A percentile compares a stretch with the other conserved stretches of the same genome.
These are phyloP conservation scores for Muraenolepis orangiensis DNA, from an alignment of 2,797 vertebrate genomes.

Conservation along the genomic window DNA sequence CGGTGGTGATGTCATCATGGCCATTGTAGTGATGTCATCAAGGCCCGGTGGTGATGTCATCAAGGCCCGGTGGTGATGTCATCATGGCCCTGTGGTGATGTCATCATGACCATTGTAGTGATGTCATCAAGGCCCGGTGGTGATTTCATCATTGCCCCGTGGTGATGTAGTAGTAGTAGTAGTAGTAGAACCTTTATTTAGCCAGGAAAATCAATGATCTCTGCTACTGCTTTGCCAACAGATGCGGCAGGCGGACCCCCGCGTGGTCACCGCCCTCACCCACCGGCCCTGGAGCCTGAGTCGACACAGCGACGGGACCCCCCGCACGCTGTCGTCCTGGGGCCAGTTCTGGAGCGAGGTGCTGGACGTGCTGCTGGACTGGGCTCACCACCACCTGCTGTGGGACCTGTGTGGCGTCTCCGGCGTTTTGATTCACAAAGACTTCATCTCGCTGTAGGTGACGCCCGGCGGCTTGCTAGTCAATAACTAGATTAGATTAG, in stretches of 20 bases:
- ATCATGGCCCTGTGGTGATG: too few relatives aligned
- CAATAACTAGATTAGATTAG: too few relatives aligned
- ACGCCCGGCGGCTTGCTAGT: not conserved
- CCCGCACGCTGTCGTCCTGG: constrained; percentile 69
- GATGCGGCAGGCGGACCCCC: constrained; percentile 86
- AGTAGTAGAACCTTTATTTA: too few relatives aligned
- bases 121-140: not conserved
- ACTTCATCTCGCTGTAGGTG: constrained; percentile 86
- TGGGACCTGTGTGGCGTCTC: constrained; percentile 90
- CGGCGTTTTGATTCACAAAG: constrained; percentile 88
- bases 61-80: too few relatives aligned
- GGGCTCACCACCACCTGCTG: constrained; percentile 86
- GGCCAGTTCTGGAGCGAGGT: constrained; percentile 72
- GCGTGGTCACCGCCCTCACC: constrained; percentile 84
- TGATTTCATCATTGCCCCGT: not conserved
- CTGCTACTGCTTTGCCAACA: constrained; percentile 41
- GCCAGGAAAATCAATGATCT: too few relatives aligned
- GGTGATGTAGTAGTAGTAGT: too few relatives aligned
- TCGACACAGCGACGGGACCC: constrained; percentile 74
- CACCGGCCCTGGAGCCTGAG: constrained; percentile 91
- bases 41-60: not conserved
- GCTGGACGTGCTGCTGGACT: constrained; percentile 85
- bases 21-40: not conserved
- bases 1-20: too few relatives aligned
- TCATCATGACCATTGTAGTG: not conserved